phyloP scores from a whole-genome alignment of 1,140 invertebrate genomes.

The Drosophila athabasca region DNA sequence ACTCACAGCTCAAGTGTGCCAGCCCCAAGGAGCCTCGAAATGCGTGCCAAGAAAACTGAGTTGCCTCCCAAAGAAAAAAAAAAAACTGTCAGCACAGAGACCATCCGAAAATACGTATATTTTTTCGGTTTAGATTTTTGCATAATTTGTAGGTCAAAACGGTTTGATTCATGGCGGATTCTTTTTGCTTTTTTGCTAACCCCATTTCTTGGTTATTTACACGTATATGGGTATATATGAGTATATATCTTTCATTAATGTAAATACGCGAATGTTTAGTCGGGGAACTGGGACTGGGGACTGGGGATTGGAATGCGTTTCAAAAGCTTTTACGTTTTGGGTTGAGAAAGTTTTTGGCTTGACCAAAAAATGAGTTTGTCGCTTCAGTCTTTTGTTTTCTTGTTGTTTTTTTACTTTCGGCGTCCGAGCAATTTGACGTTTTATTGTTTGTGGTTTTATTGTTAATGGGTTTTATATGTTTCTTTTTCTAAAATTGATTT shows the following conservation, averaged over 20 bases:
- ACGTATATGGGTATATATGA: not conserved
- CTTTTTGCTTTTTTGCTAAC: constrained; percentile 24
- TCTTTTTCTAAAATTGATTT: constrained; percentile 36
- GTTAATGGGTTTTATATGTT: constrained; percentile 10
- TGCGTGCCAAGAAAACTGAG: constrained; percentile 67
- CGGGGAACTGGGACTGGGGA: not conserved
- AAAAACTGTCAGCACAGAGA: constrained; percentile 20
- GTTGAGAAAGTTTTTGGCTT: constrained; percentile 61
- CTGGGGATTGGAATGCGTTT: constrained; percentile 28
- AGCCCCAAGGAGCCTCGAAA: not conserved
- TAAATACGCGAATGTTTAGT: constrained; percentile 53
- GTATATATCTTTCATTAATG: constrained; percentile 15
- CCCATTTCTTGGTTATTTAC: constrained; percentile 5
- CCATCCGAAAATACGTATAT: constrained; percentile 20
- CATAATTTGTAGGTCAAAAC: constrained; percentile 64
- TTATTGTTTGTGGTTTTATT: constrained; percentile 56
- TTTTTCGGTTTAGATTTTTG: constrained; percentile 26
- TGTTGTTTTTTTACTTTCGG: constrained; percentile 53
- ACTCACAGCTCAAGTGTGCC: constrained; percentile 4
- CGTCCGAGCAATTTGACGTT: constrained; percentile 48
- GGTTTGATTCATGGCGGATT: constrained; percentile 40
- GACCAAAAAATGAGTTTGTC: constrained; percentile 62
- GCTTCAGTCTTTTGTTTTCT: constrained; percentile 72
- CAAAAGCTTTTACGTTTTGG: constrained; percentile 43
- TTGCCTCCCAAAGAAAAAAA: constrained; percentile 11